These are phyloP conservation scores for Eristalinus aeneus DNA, from an alignment of 2,888 invertebrate species.

Conservation along the genomic window DNA sequence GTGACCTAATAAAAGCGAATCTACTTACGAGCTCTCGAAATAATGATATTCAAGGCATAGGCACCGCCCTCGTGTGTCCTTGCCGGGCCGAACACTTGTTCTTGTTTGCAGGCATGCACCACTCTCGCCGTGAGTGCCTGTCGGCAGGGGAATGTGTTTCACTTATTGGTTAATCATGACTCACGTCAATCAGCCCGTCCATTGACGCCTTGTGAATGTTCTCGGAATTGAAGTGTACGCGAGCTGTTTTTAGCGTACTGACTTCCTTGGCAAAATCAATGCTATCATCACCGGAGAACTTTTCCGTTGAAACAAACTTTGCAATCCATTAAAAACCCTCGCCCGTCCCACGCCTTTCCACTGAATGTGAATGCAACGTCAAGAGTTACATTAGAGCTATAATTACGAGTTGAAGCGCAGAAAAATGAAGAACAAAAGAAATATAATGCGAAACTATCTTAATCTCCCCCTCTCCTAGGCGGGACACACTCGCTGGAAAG, in stretches of 20 bases:
- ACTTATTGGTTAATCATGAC: constrained; percentile 53
- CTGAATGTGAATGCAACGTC: constrained; percentile 5
- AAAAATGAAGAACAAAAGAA: constrained; percentile 6
- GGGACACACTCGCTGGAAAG: constrained; percentile 60
- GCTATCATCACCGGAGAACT: background rate
- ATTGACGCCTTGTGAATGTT: constrained; percentile 7
- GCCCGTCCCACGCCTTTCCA: background rate
- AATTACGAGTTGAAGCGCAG: background rate
- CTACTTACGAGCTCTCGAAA: constrained; percentile 59
- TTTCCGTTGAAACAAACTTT: background rate
- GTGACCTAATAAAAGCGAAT: constrained; percentile 62
- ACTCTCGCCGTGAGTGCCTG: constrained; percentile 24
- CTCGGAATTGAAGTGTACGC: background rate
- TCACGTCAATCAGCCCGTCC: constrained; percentile 30
- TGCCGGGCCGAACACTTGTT: constrained; percentile 5
- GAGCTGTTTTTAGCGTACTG: background rate
- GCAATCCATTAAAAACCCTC: background rate
- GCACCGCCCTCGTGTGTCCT: constrained; percentile 26
- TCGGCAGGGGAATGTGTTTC: constrained; percentile 21
- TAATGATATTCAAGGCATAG: constrained; percentile 60
- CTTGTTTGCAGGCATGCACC: constrained; percentile 50
- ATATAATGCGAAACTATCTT: constrained; percentile 31
- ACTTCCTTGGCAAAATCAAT: constrained; percentile 1
- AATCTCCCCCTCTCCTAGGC: constrained; percentile 49
- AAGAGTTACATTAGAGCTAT: constrained; percentile 23